Conservation (phyloP, 2,113 vertebrate species). For the Apodemus speciosus region DNA sequence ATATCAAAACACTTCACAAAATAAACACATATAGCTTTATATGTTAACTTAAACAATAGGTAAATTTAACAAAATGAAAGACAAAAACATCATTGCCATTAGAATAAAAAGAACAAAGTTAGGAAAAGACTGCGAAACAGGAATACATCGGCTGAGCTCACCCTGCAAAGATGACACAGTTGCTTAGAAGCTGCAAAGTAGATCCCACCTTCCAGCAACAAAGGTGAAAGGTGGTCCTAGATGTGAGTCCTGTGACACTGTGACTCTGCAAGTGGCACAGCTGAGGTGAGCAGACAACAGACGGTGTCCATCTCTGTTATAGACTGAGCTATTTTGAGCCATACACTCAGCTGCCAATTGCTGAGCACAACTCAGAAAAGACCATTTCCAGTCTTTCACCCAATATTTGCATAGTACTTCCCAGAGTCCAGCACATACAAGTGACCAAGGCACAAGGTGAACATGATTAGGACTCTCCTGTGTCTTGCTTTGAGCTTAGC, state of each 20-base stretch:
- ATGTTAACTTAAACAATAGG: not conserved
- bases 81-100: accelerated
- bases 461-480: not conserved
- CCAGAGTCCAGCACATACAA: accelerated
- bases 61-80: not conserved
- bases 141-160: not conserved
- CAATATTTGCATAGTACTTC: not conserved
- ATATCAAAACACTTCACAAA: not conserved
- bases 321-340: accelerated
- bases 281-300: accelerated
- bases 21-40: not conserved
- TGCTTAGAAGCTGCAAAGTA: accelerated
- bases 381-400: not conserved
- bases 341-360: not conserved
- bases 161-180: accelerated
- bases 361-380: not conserved
- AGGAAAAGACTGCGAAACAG: not conserved
- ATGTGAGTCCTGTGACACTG: accelerated
- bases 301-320: accelerated
- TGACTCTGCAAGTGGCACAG: too few species aligned
- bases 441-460: not conserved
- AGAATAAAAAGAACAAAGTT: not conserved
- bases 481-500: not conserved
- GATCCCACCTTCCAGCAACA: not conserved
- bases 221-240: accelerated